Conservation (phyloP, 2,888 invertebrate genomes). For the Hydriomena furcata region DNA sequence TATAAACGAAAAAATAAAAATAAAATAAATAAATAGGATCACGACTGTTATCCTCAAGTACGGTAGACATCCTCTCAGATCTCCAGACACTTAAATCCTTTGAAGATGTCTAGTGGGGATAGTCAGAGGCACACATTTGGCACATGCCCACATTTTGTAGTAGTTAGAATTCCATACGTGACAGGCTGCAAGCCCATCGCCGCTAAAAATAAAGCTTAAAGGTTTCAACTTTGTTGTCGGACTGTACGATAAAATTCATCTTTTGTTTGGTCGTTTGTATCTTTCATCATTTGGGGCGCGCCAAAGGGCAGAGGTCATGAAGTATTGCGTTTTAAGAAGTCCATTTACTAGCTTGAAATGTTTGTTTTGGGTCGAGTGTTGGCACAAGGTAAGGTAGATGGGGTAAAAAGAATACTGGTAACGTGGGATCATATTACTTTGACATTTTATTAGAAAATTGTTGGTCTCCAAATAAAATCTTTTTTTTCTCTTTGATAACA, state of each 20-base stretch:
- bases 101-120: too few species aligned
- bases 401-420: background rate
- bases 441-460: background rate
- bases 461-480: too few species aligned
- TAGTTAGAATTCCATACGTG: too few species aligned
- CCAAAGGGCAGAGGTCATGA: slow-evolving; percentile 48
- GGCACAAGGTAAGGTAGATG: background rate
- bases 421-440: background rate
- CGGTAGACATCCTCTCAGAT: too few species aligned
- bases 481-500: too few species aligned
- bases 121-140: too few species aligned
- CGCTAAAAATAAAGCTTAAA: slow-evolving; percentile 12
- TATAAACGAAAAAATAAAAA: slow-evolving; percentile 5
- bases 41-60: too few species aligned
- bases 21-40: too few species aligned
- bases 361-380: slow-evolving; percentile 11
- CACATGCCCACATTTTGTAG: too few species aligned
- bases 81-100: too few species aligned
- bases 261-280: slow-evolving; percentile 37
- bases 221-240: background rate
- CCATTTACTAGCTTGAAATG: slow-evolving; percentile 19
- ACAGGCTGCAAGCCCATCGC: too few species aligned
- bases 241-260: slow-evolving; percentile 28
- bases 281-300: slow-evolving; percentile 29
- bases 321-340: slow-evolving; percentile 17